Evolutionary conservation across 2,888 invertebrate species (phyloP).

Genomic region (Empis livida): DNA sequence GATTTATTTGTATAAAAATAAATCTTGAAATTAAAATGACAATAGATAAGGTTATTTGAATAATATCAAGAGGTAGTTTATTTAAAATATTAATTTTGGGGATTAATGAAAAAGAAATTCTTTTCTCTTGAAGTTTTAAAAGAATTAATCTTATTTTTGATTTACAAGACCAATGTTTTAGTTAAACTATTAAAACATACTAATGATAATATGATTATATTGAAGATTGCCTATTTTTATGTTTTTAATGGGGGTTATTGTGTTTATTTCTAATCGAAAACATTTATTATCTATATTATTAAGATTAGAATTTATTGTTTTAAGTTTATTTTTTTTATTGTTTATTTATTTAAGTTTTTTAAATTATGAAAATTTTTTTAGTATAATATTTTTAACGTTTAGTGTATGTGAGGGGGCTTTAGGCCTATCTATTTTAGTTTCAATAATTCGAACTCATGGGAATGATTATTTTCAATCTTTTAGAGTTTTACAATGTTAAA

Average conservation of each 20-base stretch:
- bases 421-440: constrained; percentile 48
- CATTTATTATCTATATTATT: constrained; percentile 47
- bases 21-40: constrained; percentile 29
- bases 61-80: constrained; percentile 48
- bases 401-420: constrained; percentile 52
- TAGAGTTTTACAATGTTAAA: constrained; percentile 47
- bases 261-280: constrained; percentile 43
- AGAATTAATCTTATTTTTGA: constrained; percentile 42
- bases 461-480: constrained; percentile 50
- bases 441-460: constrained; percentile 47
- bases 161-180: constrained; percentile 58
- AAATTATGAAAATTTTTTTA: constrained; percentile 42
- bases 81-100: constrained; percentile 56
- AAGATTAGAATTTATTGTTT: constrained; percentile 47
- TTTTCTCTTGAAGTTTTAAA: constrained; percentile 50
- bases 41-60: constrained; percentile 20
- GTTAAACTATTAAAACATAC: constrained; percentile 48
- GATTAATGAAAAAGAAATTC: constrained; percentile 45
- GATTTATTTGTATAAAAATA: constrained; percentile 35
- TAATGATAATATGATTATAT: constrained; percentile 39
- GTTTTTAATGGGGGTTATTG: constrained; percentile 39
- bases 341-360: constrained; percentile 37
- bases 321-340: constrained; percentile 42
- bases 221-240: constrained; percentile 37
- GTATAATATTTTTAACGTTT: constrained; percentile 48